Conservation (phyloP, 2,888 invertebrate genomes). For the Agonum fuliginosum region DNA sequence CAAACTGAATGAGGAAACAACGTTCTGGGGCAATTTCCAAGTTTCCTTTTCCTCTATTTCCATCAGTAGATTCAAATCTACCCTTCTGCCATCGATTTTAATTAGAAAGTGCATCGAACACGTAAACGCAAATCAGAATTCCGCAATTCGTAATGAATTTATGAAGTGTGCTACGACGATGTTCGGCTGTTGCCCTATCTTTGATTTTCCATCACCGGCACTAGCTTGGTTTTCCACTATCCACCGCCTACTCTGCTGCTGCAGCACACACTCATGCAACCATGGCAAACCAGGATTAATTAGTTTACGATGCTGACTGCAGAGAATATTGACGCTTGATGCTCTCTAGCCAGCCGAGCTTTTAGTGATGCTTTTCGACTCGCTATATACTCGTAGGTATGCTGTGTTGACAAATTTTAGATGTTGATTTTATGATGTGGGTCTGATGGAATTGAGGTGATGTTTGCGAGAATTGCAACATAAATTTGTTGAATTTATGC, state of each 20-base stretch:
- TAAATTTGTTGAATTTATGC: neutral
- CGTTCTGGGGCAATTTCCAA: no score
- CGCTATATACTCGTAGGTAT: neutral
- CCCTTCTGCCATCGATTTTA: conserved; percentile 22
- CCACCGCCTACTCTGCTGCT: neutral
- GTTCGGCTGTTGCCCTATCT: conserved; percentile 8
- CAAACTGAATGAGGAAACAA: neutral
- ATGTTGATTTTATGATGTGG: conserved; percentile 27
- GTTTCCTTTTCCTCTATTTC: neutral
- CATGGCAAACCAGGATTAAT: conserved; percentile 24
- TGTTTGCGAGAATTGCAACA: neutral
- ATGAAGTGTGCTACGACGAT: conserved; percentile 26
- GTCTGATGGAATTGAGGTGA: conserved; percentile 1
- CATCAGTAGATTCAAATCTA: neutral
- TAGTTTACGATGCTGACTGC: conserved; percentile 40
- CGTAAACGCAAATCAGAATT: conserved; percentile 16
- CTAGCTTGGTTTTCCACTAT: conserved; percentile 3
- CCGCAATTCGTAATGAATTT: conserved; percentile 42
- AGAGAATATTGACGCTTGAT: neutral
- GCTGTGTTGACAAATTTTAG: conserved; percentile 28
- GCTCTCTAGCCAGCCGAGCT: no score
- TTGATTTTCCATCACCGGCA: conserved; percentile 28
- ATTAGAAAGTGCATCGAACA: conserved; percentile 13
- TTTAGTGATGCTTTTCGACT: no score
- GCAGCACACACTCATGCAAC: neutral